These are phyloP conservation scores for Nomada ruficornis DNA, from an alignment of 2,888 invertebrate species.

Conservation along the genomic window DNA sequence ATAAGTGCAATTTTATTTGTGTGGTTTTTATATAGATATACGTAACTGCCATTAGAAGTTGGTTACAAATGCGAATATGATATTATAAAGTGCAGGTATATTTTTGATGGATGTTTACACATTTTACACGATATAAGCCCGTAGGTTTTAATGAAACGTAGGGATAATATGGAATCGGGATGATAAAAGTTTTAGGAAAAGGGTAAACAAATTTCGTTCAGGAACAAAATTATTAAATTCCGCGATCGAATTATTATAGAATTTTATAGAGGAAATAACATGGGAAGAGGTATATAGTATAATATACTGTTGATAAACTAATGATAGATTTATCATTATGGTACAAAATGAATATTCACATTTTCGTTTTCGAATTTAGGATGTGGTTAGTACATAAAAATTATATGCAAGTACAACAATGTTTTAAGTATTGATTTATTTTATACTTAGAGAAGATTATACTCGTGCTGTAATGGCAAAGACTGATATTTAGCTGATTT, in stretches of 20 bases:
- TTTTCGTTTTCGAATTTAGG: too few relatives aligned
- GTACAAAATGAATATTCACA: too few relatives aligned
- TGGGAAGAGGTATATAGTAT: background rate
- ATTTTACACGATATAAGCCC: constrained; percentile 18
- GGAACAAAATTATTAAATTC: background rate
- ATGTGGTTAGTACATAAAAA: background rate
- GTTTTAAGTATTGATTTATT: background rate
- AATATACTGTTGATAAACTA: background rate
- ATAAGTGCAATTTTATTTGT: constrained; percentile 29
- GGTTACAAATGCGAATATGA: constrained; percentile 16
- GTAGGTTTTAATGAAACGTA: constrained; percentile 9
- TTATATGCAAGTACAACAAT: background rate
- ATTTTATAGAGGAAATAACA: background rate
- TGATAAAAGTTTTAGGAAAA: constrained; percentile 16
- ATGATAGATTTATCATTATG: background rate
- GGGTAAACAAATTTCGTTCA: constrained; percentile 4
- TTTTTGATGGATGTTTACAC: constrained; percentile 60
- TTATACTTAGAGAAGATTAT: constrained; percentile 2
- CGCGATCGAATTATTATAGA: background rate
- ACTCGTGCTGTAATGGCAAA: constrained; percentile 29
- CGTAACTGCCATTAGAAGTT: constrained; percentile 39
- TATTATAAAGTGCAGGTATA: constrained; percentile 42
- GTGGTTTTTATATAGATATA: constrained; percentile 15
- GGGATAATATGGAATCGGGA: background rate
- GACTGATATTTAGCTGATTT: constrained; percentile 48